Base-by-base conservation (phyloP, 1,140 invertebrate species). In the Euschistus heros region DNA sequence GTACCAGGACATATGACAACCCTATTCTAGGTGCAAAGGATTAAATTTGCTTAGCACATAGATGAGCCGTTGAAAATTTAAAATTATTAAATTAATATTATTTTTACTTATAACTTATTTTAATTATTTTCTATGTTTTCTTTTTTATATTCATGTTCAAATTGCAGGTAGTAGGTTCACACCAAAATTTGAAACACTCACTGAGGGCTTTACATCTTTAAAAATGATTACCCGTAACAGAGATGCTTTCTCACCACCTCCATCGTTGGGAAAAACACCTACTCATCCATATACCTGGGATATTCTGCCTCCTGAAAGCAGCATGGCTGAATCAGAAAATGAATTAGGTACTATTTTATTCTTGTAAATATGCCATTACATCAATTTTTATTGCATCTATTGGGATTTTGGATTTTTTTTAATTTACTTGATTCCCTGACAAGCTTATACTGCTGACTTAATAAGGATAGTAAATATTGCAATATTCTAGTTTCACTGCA, bases 201-300 rank as follows among this genome's bases (percentile, higher is more conserved):
- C 78, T 6, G 84, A 87, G 74, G 86, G 86, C 2, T 86, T 87
- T 66, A 87, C 86, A 10, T 83, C 83, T 0, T 73, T 88, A 24
- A 85, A 84, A 72, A 86, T 88, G 84, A 76, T 86, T 2, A 80
- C 77, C 0, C 75, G 81, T 66, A 77, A 73, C 5, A 78, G 81
- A 37, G 69, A 67, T 2, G 24, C 2, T 30, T 70, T 67, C 64
- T 73, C 77, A 26, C 74, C 77, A 27, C 77, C 75, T 2, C 74
- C 74, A 66, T 76, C 76, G 4, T 76, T 78, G 0, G 76, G 76
- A 50, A 81, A 82, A 72, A 83, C 82, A 22, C 83, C 83, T 0
- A 84, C 82, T 0, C 81, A 83, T 72, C 80, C 83, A 2, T 84
- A 84, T 69, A 69, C 80, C 18, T 84, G 82, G 82, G 81, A 83